Percentiles rank a stretch among this genome's conserved stretches.
Evolutionary conservation across 2,113 vertebrate genomes (phyloP).

Genomic region (Chaenocephalus aceratus): DNA sequence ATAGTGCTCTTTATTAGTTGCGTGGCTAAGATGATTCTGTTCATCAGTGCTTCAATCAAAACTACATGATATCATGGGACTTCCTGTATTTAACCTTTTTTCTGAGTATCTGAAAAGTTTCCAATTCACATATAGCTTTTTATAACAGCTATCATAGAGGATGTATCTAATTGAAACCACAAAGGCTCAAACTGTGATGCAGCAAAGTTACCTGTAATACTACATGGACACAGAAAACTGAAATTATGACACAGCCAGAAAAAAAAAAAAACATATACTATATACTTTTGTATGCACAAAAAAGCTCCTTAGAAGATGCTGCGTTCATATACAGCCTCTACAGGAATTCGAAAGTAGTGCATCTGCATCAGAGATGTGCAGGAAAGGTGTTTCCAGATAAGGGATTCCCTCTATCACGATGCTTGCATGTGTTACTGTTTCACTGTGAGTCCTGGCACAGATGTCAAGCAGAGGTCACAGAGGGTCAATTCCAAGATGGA

Average conservation of each 20-base stretch:
- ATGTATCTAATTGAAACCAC: conserved; percentile 36
- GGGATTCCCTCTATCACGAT: conserved; percentile 41
- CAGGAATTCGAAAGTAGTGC: conserved; percentile 34
- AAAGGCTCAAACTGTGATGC: conserved; percentile 9
- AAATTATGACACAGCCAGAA: neutral
- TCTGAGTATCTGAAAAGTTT: neutral
- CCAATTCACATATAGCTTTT: too few species aligned
- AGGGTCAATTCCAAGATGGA: conserved; percentile 40
- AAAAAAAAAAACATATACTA: neutral
- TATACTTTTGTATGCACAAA: conserved; percentile 26
- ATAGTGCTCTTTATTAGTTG: neutral
- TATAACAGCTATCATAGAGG: neutral
- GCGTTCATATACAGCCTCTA: conserved; percentile 22
- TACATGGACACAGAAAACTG: neutral
- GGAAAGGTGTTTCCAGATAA: conserved; percentile 20
- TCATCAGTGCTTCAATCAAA: neutral
- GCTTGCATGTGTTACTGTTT: conserved; percentile 34
- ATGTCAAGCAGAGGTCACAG: conserved; percentile 29
- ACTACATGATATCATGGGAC: neutral
- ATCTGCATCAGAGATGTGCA: conserved; percentile 1
- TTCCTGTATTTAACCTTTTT: neutral
- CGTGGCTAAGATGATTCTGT: neutral
- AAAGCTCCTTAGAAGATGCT: neutral
- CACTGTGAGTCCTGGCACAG: conserved; percentile 27
- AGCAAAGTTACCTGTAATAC: conserved; percentile 40